Evolutionary conservation across 2,113 vertebrate genomes (phyloP).

Genomic region (Eidolon helvum): DNA sequence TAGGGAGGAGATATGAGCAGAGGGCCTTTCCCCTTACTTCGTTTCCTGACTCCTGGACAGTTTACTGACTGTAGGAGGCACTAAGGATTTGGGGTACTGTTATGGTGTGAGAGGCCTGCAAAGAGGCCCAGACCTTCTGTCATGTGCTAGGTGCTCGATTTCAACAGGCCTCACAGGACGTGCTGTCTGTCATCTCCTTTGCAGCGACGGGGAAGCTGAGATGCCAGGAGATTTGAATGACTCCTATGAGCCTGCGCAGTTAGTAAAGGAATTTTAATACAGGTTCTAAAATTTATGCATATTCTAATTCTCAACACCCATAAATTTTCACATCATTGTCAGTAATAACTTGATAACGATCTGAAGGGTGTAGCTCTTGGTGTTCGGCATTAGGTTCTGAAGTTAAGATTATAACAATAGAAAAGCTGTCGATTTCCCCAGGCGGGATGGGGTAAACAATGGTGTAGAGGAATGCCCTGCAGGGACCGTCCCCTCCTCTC

Average conservation of each 20-base stretch:
- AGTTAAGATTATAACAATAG: neutral
- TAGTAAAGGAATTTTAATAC: neutral
- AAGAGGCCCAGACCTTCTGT: neutral
- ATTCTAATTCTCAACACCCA: neutral
- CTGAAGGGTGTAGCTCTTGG: neutral
- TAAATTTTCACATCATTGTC: neutral
- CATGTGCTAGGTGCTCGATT: neutral
- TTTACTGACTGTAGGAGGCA: neutral
- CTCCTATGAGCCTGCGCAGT: neutral
- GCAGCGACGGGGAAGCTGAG: neutral
- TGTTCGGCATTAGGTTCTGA: neutral
- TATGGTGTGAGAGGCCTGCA: neutral
- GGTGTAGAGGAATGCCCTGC: neutral
- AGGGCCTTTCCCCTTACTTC: neutral
- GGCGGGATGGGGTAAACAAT: neutral
- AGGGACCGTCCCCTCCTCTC: rapidly evolving
- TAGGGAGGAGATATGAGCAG: neutral
- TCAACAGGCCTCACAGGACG: neutral
- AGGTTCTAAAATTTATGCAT: neutral
- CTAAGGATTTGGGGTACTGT: neutral
- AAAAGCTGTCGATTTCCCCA: neutral
- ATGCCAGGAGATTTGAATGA: neutral
- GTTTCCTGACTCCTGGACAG: neutral
- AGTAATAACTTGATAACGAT: neutral
- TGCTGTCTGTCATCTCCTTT: neutral